Percentiles rank a stretch among this genome's conserved stretches.
phyloP scores from a whole-genome alignment of 2,113 vertebrate species.

The Chauna torquata region DNA sequence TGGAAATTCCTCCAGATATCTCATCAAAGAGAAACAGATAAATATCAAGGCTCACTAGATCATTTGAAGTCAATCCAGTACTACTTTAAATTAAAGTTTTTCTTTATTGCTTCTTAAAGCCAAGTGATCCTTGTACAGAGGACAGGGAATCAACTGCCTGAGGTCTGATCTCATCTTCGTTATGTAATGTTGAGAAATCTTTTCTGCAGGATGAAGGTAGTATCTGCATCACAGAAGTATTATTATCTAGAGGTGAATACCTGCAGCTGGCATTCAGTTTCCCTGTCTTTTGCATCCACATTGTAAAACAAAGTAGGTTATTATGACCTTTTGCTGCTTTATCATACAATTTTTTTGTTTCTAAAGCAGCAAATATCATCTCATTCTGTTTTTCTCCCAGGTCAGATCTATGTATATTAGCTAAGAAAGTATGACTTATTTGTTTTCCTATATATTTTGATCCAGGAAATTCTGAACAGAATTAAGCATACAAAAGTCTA shows the following conservation, averaged over 20 bases:
- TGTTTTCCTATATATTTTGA: not conserved
- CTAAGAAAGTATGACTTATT: not conserved
- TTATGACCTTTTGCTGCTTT: not conserved
- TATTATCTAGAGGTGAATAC: not conserved
- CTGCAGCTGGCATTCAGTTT: not conserved
- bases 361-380: not conserved
- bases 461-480: not conserved
- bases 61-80: constrained; percentile 49
- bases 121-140: not conserved
- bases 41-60: constrained; percentile 2
- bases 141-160: not conserved
- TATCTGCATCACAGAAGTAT: not conserved
- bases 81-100: constrained; percentile 10
- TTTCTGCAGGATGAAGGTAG: not conserved
- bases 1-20: constrained; percentile 2
- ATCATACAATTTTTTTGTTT: not conserved
- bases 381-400: not conserved
- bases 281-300: not conserved
- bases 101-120: not conserved
- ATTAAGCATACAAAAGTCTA: not conserved
- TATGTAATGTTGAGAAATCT: not conserved
- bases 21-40: constrained; percentile 41
- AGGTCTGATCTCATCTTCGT: constrained; percentile 16
- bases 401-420: not conserved
- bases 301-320: not conserved